Evolutionary conservation across 1,140 invertebrate species (phyloP).

Genomic region (Chelonus insularis): DNA sequence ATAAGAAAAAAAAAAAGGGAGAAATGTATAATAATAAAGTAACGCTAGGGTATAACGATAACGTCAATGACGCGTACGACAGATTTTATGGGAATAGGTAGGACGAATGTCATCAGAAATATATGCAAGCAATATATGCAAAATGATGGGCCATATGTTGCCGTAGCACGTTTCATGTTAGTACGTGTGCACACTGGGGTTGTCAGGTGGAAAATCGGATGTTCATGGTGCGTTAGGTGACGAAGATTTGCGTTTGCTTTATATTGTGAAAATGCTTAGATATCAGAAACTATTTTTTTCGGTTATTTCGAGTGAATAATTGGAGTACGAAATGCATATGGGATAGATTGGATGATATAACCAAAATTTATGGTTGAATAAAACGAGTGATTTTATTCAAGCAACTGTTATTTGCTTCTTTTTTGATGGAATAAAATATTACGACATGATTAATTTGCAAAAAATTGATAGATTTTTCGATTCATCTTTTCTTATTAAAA

Average conservation of each 20-base stretch:
- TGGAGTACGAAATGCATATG: neutral
- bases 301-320: neutral
- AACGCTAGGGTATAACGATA: neutral
- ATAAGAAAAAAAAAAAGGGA: neutral
- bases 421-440: too few species aligned
- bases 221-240: conserved; percentile 31
- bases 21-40: conserved; percentile 13
- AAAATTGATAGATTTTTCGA: too few species aligned
- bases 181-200: neutral
- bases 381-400: too few species aligned
- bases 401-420: too few species aligned
- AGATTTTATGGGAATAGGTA: conserved; percentile 31
- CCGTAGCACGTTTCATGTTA: conserved; percentile 10
- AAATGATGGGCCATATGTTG: conserved; percentile 35
- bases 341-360: neutral
- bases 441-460: too few species aligned
- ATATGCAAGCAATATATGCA: conserved; percentile 27
- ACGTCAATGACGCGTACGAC: conserved; percentile 30
- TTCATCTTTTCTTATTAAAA: too few species aligned
- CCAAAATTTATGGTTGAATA: too few species aligned
- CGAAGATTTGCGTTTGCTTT: neutral
- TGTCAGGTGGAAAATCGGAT: conserved; percentile 39
- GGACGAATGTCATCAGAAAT: neutral
- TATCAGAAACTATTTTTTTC: neutral
- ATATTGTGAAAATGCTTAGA: neutral